phyloP scores from a whole-genome alignment of 1,140 invertebrate species.

The Listronotus oregonensis region DNA sequence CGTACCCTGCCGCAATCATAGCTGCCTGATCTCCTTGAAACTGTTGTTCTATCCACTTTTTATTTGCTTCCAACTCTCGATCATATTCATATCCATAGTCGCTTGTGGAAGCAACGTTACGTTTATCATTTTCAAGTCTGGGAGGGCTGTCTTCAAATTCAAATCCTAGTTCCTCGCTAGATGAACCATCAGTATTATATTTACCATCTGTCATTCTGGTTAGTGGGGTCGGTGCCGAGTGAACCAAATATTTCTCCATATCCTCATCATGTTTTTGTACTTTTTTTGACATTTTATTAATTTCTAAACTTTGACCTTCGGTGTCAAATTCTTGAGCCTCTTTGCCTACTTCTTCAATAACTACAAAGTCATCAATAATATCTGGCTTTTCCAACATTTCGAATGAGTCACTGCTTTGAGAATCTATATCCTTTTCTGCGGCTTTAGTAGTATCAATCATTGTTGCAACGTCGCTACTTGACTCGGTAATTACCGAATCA shows the following conservation, averaged over 20 bases:
- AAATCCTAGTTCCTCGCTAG: constrained; percentile 69
- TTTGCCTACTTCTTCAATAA: constrained; percentile 83
- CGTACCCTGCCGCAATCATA: constrained; percentile 66
- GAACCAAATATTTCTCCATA: constrained; percentile 74
- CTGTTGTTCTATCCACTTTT: constrained; percentile 89
- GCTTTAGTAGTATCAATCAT: constrained; percentile 60
- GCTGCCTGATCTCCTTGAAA: constrained; percentile 71
- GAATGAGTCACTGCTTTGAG: constrained; percentile 86
- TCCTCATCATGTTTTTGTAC: constrained; percentile 69
- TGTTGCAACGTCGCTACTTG: constrained; percentile 60
- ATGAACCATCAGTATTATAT: constrained; percentile 57
- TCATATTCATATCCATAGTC: constrained; percentile 58
- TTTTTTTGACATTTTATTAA: constrained; percentile 59
- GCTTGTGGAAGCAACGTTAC: constrained; percentile 58
- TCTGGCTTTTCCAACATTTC: constrained; percentile 85
- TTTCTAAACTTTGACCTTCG: constrained; percentile 79
- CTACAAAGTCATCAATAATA: constrained; percentile 84
- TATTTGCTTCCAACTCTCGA: constrained; percentile 72
- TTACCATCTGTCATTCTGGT: constrained; percentile 59
- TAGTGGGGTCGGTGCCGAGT: constrained; percentile 63
- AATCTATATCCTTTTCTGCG: constrained; percentile 66
- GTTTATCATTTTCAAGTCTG: constrained; percentile 55
- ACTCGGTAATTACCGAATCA: constrained; percentile 55
- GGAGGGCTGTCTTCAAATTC: constrained; percentile 78
- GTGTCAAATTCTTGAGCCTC: constrained; percentile 79